Base-by-base conservation (phyloP, 2,113 vertebrate species). In the Corythoichthys intestinalis region DNA sequence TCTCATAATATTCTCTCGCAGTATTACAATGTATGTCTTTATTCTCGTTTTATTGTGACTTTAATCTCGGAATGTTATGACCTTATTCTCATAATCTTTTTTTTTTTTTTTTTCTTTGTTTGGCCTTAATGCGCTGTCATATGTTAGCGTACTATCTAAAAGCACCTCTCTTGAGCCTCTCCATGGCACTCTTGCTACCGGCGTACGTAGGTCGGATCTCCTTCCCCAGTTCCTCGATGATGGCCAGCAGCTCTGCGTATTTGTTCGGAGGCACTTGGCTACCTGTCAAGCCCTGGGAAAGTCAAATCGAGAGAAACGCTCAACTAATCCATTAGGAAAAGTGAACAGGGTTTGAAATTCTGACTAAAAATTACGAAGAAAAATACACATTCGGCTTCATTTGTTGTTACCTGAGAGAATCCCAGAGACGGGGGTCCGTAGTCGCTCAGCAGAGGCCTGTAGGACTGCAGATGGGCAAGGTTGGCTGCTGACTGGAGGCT, bases 111-210 rank as follows among this genome's bases (percentile, higher is more conserved):
- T 28, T n/a, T n/a, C n/a, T n/a, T n/a, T n/a, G n/a, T 28, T 28
- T 28, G 20, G 20, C 20, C 41, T 8, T 44, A 44, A 44, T 44
- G 9, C 9, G 41, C 41, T 8, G 9, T 44, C 41, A 14, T 13
- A 35, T 5, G 35, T 35, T 5, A 2, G 12, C 12, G 2, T 17
- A 57, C 13, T 34, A 59, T 34, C 57, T 13, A 50, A 50, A 50
- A 50, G 37, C 70, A 98, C 97, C 97, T 92, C 97, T 92, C 85
- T 99, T 99, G 78, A 99, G 93, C 71, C 97, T 92, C 86, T 99
- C 97, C 97, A 98, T 99, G 0, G 97, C 97, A 15, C 95, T 98
- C 92, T 99, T 99, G 75, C 96, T 99, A 56, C 97, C 97, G 1
- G 97, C 97, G 0, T 99, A 99, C 0, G 97, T 99, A 12, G 97